These are phyloP conservation scores for Ganaspis brasiliensis DNA, from an alignment of 2,888 invertebrate genomes.

Conservation along the genomic window DNA sequence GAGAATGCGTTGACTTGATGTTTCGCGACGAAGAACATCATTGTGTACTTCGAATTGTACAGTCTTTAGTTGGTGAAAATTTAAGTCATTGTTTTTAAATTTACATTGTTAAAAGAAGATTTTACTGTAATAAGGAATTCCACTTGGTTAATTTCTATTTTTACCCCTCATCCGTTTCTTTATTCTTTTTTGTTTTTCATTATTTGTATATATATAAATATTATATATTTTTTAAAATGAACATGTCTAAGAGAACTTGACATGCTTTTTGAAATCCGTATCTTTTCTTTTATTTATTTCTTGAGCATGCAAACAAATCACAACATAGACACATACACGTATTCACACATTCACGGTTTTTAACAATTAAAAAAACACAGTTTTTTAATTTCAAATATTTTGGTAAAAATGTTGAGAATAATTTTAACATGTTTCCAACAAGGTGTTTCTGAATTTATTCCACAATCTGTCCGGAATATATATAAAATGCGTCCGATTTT, in stretches of 20 bases:
- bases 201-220: background rate
- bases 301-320: too few species aligned
- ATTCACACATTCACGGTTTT: too few species aligned
- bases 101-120: slow-evolving; percentile 72
- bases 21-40: slow-evolving; percentile 66
- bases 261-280: too few species aligned
- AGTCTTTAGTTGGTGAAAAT: slow-evolving; percentile 75
- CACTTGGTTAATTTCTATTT: slow-evolving; percentile 61
- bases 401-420: too few species aligned
- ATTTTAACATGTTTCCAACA: slow-evolving; percentile 45
- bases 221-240: slow-evolving; percentile 9
- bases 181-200: slow-evolving; percentile 55
- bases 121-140: slow-evolving; percentile 62
- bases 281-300: too few species aligned
- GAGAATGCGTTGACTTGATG: slow-evolving; percentile 69
- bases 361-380: too few species aligned
- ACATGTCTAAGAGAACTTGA: too few species aligned
- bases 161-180: slow-evolving; percentile 57
- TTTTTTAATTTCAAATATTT: too few species aligned
- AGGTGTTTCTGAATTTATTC: too few species aligned
- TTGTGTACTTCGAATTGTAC: slow-evolving; percentile 76
- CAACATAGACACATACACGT: too few species aligned
- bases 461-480: too few species aligned
- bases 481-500: too few species aligned
- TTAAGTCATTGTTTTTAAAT: slow-evolving; percentile 76